phyloP scores from a whole-genome alignment of 2,888 invertebrate species.

The Myopa testacea region DNA sequence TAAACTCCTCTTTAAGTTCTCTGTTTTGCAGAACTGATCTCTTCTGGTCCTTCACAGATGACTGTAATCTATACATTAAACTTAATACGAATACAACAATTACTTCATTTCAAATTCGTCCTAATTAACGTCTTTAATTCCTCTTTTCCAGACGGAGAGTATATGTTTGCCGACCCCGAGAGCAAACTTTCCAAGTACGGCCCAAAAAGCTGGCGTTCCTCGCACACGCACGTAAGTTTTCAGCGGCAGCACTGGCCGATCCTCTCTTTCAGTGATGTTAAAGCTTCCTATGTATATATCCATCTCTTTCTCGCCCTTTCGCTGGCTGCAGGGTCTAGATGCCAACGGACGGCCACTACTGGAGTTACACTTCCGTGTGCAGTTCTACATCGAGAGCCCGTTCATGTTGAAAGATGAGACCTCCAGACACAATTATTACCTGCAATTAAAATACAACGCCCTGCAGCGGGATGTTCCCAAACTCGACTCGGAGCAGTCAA shows the following conservation, averaged over 20 bases:
- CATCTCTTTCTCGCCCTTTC: background rate
- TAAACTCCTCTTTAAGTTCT: too few species aligned
- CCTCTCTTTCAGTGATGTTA: background rate
- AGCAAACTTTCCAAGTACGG: constrained; percentile 97
- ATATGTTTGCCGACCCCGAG: constrained; percentile 93
- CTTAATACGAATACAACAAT: too few species aligned
- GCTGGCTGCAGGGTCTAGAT: constrained; percentile 79
- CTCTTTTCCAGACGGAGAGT: constrained; percentile 88
- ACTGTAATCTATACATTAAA: too few species aligned
- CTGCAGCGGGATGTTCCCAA: constrained; percentile 75
- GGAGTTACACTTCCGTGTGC: constrained; percentile 89
- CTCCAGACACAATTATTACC: constrained; percentile 93
- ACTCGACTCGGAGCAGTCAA: constrained; percentile 72
- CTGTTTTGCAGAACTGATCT: too few species aligned
- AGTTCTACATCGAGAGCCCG: constrained; percentile 94
- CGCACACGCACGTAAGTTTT: constrained; percentile 87
- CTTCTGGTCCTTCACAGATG: too few species aligned
- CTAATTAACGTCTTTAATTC: too few species aligned
- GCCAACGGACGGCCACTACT: constrained; percentile 90
- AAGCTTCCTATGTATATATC: background rate
- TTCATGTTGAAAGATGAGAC: constrained; percentile 90
- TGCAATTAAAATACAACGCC: constrained; percentile 92
- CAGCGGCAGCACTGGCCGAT: background rate
- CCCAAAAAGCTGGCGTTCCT: constrained; percentile 95
- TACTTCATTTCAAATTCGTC: too few species aligned